These are phyloP conservation scores for Zoroaster sp. DNA, from an alignment of 53 echinoderm and acorn worm genomes.

Conservation along the genomic window DNA sequence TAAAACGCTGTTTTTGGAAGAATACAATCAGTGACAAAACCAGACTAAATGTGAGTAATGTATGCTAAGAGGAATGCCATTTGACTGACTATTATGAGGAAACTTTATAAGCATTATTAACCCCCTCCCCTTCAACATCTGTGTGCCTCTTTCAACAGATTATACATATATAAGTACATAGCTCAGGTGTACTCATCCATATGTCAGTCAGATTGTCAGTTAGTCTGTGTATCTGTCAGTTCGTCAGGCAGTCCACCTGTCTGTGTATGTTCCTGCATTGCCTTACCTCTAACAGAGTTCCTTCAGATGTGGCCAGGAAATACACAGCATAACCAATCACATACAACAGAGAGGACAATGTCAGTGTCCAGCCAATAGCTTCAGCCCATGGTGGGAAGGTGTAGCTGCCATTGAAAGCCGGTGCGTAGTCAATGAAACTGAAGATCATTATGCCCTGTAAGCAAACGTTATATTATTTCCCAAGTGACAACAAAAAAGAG, in stretches of 20 bases:
- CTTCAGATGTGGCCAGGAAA: constrained; percentile 35
- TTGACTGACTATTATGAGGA: too few relatives aligned
- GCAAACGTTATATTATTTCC: neutral
- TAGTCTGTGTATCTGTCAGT: too few relatives aligned
- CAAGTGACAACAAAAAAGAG: neutral
- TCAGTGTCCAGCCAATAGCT: constrained; percentile 79
- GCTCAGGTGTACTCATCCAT: too few relatives aligned
- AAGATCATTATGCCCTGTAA: constrained; percentile 66
- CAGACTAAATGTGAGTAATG: neutral
- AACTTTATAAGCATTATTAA: too few relatives aligned
- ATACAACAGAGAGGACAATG: constrained; percentile 63
- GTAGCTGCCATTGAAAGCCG: constrained; percentile 75
- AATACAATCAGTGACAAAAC: neutral
- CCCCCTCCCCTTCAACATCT: too few relatives aligned
- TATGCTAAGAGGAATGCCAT: neutral
- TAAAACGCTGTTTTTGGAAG: constrained; percentile 61
- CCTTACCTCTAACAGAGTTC: constrained; percentile 63
- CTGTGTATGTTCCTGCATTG: too few relatives aligned
- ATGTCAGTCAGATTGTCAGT: too few relatives aligned
- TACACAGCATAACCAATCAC: constrained; percentile 59
- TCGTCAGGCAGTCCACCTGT: too few relatives aligned
- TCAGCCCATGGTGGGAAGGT: constrained; percentile 86
- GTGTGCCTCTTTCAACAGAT: too few relatives aligned
- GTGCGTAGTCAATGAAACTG: constrained; percentile 80
- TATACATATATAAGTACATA: too few relatives aligned